phyloP scores from a whole-genome alignment of 2,797 vertebrate species.

The Capromys pilorides region DNA sequence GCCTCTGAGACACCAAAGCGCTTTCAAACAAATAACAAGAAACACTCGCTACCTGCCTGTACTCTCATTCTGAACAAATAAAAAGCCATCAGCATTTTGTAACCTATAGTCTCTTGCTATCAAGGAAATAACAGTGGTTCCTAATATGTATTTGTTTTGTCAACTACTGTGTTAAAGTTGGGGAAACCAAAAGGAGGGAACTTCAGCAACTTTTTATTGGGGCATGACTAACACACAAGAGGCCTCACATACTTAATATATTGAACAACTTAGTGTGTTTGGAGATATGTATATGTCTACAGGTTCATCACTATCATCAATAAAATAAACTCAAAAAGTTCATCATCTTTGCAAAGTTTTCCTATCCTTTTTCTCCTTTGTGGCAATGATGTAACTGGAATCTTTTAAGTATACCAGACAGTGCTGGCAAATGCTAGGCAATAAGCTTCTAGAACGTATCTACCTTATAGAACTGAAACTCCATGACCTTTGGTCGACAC shows the following conservation, averaged over 20 bases:
- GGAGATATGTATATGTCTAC: neutral
- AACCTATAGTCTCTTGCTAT: constrained; percentile 42
- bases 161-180: neutral
- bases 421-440: neutral
- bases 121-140: neutral
- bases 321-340: neutral
- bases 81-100: neutral
- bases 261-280: neutral
- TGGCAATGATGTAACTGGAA: neutral
- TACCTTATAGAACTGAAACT: neutral
- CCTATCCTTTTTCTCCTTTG: neutral
- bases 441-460: neutral
- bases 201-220: neutral
- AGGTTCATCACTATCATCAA: neutral
- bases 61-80: neutral
- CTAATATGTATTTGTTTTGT: neutral
- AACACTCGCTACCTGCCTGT: neutral
- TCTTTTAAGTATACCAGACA: neutral
- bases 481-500: neutral
- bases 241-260: neutral
- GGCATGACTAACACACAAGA: neutral
- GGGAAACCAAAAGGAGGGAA: neutral
- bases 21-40: constrained; percentile 2
- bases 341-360: neutral
- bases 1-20: neutral